phyloP scores from a whole-genome alignment of 2,113 vertebrate genomes.

The Corythoichthys haematopterus region DNA sequence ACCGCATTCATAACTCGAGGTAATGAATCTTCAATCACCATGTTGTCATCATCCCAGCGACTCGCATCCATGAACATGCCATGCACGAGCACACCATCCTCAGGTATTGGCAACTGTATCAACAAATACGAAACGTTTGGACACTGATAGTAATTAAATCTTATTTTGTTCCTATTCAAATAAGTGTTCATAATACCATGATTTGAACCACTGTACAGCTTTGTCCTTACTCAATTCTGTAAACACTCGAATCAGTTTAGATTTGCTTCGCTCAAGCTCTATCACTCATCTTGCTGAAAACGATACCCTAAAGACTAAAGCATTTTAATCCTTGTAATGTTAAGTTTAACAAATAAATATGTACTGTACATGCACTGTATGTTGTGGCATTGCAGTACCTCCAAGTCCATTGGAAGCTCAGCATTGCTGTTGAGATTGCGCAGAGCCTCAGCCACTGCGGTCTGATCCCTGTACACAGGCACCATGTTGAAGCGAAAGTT shows the following conservation, averaged over 20 bases:
- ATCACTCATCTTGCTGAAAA: too few relatives aligned
- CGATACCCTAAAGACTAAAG: too few relatives aligned
- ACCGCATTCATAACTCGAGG: slow-evolving; percentile 71
- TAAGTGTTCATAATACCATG: neutral
- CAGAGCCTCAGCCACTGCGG: slow-evolving; percentile 64
- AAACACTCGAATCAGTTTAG: neutral
- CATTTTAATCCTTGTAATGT: too few relatives aligned
- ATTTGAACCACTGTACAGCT: neutral
- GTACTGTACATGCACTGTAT: neutral
- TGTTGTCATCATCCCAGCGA: slow-evolving; percentile 72
- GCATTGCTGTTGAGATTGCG: slow-evolving; percentile 55
- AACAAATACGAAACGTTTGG: neutral
- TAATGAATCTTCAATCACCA: slow-evolving; percentile 72
- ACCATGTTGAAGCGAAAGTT: slow-evolving; percentile 77
- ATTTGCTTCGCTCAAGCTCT: too few relatives aligned
- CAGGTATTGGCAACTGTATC: slow-evolving; percentile 65
- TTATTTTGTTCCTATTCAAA: neutral
- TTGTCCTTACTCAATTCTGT: neutral
- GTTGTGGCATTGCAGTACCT: slow-evolving; percentile 40
- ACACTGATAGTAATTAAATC: neutral
- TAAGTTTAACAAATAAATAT: too few relatives aligned
- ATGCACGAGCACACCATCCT: slow-evolving; percentile 76
- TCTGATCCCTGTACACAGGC: slow-evolving; percentile 75
- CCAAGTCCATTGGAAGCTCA: slow-evolving; percentile 71
- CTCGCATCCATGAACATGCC: slow-evolving; percentile 79